Conservation (phyloP, 2,113 vertebrate species). For the Leiothrix lutea region DNA sequence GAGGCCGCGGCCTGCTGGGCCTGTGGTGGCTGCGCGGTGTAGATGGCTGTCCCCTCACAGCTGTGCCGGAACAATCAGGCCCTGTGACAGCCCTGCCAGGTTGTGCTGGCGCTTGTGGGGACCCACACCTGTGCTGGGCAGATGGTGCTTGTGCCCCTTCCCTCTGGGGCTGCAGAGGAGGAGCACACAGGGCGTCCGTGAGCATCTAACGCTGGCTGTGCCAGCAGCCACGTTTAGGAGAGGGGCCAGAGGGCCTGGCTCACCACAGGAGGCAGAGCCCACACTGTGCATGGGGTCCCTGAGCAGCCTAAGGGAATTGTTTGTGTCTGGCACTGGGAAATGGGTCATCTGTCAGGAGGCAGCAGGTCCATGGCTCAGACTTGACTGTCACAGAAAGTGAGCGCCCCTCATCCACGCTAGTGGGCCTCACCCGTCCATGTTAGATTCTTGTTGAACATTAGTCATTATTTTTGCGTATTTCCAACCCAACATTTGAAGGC, state of each 20-base stretch:
- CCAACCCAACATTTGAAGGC: neutral
- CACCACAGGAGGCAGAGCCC: neutral
- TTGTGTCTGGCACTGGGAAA: neutral
- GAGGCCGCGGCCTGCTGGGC: neutral
- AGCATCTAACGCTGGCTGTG: rapidly evolving
- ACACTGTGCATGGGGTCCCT: rapidly evolving
- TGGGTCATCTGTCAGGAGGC: neutral
- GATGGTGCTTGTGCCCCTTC: slow-evolving; percentile 27
- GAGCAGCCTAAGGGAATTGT: neutral
- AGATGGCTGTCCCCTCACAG: slow-evolving; percentile 61
- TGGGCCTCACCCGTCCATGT: rapidly evolving
- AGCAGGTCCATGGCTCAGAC: neutral
- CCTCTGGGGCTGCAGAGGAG: neutral
- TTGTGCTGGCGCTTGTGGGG: neutral
- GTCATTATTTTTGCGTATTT: neutral
- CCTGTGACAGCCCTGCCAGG: slow-evolving; percentile 64
- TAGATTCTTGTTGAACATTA: rapidly evolving
- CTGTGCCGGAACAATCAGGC: slow-evolving; percentile 50
- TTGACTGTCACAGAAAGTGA: rapidly evolving
- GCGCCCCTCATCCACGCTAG: too few species aligned
- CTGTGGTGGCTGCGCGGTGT: neutral
- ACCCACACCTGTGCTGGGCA: slow-evolving; percentile 66
- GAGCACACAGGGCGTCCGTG: rapidly evolving
- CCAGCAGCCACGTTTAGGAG: neutral
- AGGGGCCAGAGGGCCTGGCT: neutral